Base-by-base conservation (phyloP, 1,140 invertebrate genomes). In the Dreissena rostriformis region DNA sequence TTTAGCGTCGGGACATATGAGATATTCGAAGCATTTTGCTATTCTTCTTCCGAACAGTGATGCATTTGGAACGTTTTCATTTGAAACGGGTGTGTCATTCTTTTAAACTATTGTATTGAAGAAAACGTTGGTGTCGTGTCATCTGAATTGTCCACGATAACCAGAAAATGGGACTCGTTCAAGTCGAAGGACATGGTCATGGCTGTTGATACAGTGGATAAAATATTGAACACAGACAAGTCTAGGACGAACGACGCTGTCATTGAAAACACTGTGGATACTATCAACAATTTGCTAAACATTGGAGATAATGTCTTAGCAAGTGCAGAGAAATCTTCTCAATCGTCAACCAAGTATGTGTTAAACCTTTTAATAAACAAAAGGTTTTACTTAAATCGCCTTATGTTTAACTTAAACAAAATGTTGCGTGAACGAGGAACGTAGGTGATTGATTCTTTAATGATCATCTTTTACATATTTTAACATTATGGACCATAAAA, bases 251-350 rank as follows among this genome's bases (percentile, higher is more conserved):
- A 67, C 28, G n/a, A 24, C 29, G 68, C 22, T 22, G 63, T 66
- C 7, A 72, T 80, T 15, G n/a, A 10, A 15, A 72, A 80, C 53
- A 80, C 78, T 5, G 12, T 80, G 28, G 52, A 61, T 17, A 70
- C 53, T 14, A 49, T 80, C 8, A 80, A 80, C 28, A 80, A 80
- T 68, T 24, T 80, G 19, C 19, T 80, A 67, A 71, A 39, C 61
- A 68, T 80, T n/a, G 22, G 39, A 0, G 14, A 24, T 49, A 52
- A 61, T 12, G 19, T 80, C 39, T 49, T 80, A 28, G 51, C 6
- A 8, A n/a, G 19, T 8, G 4, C 66, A 5, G 63, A 80, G 55
- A 26, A 53, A 17, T 39, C 70, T 49, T 61, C 15, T 29, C 6
- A 79, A 53, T 55, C 77, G 7, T 68, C 77, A 55, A 55, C 52